These are phyloP conservation scores for Noturus placidus DNA, from an alignment of 2,113 vertebrate genomes.

Conservation along the genomic window DNA sequence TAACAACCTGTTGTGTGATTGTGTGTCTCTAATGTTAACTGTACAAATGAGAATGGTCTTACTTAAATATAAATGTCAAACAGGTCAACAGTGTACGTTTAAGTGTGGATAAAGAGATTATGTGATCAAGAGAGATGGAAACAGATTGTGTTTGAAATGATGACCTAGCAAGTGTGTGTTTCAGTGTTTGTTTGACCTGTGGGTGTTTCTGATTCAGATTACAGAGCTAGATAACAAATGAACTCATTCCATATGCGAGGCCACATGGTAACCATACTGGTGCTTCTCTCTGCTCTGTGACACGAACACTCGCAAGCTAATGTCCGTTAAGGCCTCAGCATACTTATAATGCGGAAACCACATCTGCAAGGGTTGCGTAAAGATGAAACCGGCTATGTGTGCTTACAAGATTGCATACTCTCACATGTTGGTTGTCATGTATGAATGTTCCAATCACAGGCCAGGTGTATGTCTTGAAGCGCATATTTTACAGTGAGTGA, in stretches of 20 bases:
- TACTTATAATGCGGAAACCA: not conserved
- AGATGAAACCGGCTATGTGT: not conserved
- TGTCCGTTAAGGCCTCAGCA: not conserved
- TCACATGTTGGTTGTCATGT: not conserved
- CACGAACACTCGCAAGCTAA: not conserved
- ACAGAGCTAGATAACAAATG: not conserved
- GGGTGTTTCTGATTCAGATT: not conserved
- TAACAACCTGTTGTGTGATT: slow-evolving; percentile 55
- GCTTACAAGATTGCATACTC: not conserved
- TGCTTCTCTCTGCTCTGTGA: not conserved
- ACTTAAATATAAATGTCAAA: not conserved
- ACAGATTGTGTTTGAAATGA: not conserved
- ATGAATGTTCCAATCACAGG: not conserved
- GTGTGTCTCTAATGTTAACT: not conserved
- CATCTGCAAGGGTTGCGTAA: not conserved
- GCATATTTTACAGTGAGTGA: not conserved
- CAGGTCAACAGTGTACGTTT: not conserved
- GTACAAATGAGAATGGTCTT: not conserved
- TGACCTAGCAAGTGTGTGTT: slow-evolving; percentile 18
- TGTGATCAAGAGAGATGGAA: not conserved
- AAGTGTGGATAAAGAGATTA: not conserved
- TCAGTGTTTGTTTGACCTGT: not conserved
- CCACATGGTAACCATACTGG: not conserved
- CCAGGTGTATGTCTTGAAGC: not conserved
- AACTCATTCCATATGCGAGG: not conserved